Conservation (phyloP, 2,888 invertebrate species). For the Seira musarum region DNA sequence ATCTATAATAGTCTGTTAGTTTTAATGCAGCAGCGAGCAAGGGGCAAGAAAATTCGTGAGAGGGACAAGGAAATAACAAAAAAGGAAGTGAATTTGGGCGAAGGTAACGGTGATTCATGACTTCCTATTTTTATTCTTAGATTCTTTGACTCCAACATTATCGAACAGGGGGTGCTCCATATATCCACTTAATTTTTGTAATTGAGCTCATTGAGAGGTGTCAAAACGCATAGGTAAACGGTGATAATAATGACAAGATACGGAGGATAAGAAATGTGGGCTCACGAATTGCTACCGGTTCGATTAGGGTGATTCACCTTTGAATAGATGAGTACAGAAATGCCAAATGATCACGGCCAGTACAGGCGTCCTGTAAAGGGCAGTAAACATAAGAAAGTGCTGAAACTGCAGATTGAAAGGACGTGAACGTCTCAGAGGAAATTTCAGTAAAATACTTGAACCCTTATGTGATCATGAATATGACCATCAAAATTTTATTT, state of each 20-base stretch:
- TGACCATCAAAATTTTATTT: background rate
- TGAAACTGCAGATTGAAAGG: too few relatives aligned
- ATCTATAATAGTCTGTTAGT: constrained; percentile 16
- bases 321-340: too few relatives aligned
- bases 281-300: too few relatives aligned
- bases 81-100: background rate
- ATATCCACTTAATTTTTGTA: background rate
- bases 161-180: background rate
- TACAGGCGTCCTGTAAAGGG: too few relatives aligned
- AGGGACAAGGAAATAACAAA: too few relatives aligned
- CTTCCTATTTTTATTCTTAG: constrained; percentile 22
- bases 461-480: background rate
- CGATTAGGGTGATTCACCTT: too few relatives aligned
- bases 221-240: background rate
- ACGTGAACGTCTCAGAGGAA: too few relatives aligned
- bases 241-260: background rate
- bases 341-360: too few relatives aligned
- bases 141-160: background rate
- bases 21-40: background rate
- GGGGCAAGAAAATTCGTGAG: background rate
- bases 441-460: too few relatives aligned
- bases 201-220: background rate
- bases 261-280: too few relatives aligned
- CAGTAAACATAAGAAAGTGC: too few relatives aligned
- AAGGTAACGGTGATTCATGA: constrained; percentile 24